Conservation (phyloP, 2,888 invertebrate species). For the Xestia xanthographa region DNA sequence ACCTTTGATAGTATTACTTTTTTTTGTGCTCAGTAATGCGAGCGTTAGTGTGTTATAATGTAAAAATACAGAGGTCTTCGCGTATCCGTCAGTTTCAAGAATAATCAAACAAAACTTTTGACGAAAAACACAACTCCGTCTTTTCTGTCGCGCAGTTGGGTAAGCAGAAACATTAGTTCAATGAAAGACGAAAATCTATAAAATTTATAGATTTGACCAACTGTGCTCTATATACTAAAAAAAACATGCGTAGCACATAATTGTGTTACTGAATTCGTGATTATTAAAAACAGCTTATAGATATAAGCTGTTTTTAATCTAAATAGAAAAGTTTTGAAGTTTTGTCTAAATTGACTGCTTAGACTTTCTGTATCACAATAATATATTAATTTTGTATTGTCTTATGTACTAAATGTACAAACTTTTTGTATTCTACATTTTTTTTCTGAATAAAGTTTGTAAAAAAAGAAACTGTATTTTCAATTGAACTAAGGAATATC, state of each 20-base stretch:
- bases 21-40: background rate
- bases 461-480: background rate
- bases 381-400: background rate
- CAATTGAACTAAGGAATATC: background rate
- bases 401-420: background rate
- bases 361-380: constrained; percentile 12
- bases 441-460: constrained; percentile 42
- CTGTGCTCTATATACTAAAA: background rate
- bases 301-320: no score
- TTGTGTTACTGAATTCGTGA: background rate
- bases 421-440: background rate
- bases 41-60: background rate
- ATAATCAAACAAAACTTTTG: background rate
- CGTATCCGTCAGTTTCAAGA: background rate
- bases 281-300: background rate
- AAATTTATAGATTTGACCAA: background rate
- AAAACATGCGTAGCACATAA: background rate
- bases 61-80: constrained; percentile 3
- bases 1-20: constrained; percentile 4
- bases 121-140: background rate
- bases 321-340: no score
- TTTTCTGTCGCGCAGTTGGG: background rate
- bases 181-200: background rate
- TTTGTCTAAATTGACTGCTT: no score
- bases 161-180: background rate